These are phyloP conservation scores for Botia kubotai DNA, from an alignment of 2,797 vertebrate genomes.

Conservation along the genomic window DNA sequence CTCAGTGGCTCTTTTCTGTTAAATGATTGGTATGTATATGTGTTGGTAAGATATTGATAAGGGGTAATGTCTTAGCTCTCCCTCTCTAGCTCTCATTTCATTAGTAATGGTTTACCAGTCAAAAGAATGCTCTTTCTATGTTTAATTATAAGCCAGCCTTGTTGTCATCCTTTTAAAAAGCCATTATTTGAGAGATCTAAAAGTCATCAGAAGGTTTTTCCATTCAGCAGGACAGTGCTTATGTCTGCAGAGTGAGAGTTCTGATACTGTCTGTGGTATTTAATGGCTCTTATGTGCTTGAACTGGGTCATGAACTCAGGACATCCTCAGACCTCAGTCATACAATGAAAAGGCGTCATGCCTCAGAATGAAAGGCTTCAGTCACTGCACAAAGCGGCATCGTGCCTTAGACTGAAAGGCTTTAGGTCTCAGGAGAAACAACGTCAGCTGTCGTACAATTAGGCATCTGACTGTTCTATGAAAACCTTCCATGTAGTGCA, in stretches of 20 bases:
- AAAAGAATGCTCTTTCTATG: conserved; percentile 74
- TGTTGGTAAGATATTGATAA: conserved; percentile 56
- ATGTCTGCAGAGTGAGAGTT: conserved; percentile 41
- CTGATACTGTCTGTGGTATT: conserved; percentile 48
- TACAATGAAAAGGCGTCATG: neutral
- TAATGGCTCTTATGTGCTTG: conserved; percentile 39
- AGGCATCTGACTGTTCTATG: neutral
- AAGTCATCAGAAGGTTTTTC: conserved; percentile 7
- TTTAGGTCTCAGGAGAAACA: too few relatives aligned
- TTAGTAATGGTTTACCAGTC: conserved; percentile 79
- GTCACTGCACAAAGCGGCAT: too few relatives aligned
- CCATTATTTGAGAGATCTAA: conserved; percentile 51
- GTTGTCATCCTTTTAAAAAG: conserved; percentile 68
- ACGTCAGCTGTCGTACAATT: too few relatives aligned
- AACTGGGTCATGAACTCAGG: conserved; percentile 48
- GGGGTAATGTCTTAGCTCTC: conserved; percentile 63
- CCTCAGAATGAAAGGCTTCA: too few relatives aligned
- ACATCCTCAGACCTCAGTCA: too few relatives aligned
- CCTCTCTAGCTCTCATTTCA: conserved; percentile 59
- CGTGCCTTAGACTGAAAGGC: too few relatives aligned
- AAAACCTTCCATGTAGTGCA: conserved; percentile 26
- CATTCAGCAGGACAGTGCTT: conserved; percentile 19
- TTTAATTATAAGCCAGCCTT: conserved; percentile 76
- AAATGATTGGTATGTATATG: conserved; percentile 74
- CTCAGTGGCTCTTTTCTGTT: conserved; percentile 79